A percentile compares a stretch with the other conserved stretches of the same genome.
phyloP scores from a whole-genome alignment of 2,113 vertebrate species.

The Dasyornis broadbenti region DNA sequence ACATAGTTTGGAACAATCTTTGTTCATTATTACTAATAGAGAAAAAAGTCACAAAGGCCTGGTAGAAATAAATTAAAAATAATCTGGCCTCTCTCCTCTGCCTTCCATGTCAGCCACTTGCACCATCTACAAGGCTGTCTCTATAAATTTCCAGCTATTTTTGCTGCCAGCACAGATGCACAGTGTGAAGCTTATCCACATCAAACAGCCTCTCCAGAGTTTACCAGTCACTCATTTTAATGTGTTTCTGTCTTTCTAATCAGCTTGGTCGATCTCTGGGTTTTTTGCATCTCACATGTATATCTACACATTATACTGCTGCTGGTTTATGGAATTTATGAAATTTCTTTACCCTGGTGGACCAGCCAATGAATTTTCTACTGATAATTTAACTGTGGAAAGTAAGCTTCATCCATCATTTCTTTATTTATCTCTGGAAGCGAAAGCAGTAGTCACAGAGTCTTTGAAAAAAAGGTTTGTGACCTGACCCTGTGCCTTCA shows the following conservation, averaged over 20 bases:
- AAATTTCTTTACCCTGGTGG: not conserved
- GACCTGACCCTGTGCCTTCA: not conserved
- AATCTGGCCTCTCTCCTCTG: not conserved
- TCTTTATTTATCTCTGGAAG: slow-evolving; percentile 18
- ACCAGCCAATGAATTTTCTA: not conserved
- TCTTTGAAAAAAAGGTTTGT: not conserved
- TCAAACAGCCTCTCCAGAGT: not conserved
- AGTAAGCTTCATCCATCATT: slow-evolving; percentile 28
- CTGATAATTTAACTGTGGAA: not conserved
- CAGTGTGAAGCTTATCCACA: not conserved
- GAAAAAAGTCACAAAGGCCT: not conserved
- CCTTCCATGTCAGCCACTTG: not conserved
- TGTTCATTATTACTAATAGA: not conserved
- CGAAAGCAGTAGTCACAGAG: not conserved
- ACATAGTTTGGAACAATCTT: not conserved
- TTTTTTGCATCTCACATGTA: not conserved
- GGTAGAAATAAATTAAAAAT: not conserved
- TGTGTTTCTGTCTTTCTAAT: not conserved
- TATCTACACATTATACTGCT: not conserved
- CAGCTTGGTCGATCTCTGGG: not conserved
- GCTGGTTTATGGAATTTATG: slow-evolving; percentile 5
- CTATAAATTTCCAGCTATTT: not conserved
- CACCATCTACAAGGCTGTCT: not conserved
- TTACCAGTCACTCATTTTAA: not conserved
- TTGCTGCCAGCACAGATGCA: not conserved